Percentiles rank a stretch among this genome's conserved stretches.
phyloP scores from a whole-genome alignment of 2,113 vertebrate species.

The Microcebus murinus region DNA sequence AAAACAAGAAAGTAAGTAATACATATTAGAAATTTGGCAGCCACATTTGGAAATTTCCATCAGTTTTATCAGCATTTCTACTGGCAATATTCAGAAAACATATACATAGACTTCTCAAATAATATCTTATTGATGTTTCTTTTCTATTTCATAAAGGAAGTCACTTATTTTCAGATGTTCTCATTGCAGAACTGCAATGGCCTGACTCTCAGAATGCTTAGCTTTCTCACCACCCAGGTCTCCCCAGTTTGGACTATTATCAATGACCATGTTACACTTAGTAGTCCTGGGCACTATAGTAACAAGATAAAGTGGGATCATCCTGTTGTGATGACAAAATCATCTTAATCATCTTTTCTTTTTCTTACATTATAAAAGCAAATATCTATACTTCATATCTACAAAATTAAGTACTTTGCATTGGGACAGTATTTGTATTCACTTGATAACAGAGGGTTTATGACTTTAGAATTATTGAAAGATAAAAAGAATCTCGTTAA shows the following conservation, averaged over 20 bases:
- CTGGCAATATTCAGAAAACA: slow-evolving; percentile 44
- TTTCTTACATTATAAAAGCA: slow-evolving; percentile 59
- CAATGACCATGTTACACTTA: neutral
- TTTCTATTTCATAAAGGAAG: neutral
- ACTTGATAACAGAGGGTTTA: slow-evolving; percentile 43
- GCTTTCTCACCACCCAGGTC: slow-evolving; percentile 14
- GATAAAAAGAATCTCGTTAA: neutral
- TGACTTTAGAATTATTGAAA: slow-evolving; percentile 35
- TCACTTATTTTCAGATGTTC: neutral
- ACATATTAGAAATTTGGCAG: neutral
- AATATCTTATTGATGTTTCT: neutral
- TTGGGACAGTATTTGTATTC: slow-evolving; percentile 59
- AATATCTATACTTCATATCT: slow-evolving; percentile 45
- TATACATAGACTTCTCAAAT: neutral
- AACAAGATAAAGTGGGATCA: slow-evolving; percentile 50
- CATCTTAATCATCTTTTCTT: slow-evolving; percentile 46
- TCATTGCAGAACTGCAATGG: neutral
- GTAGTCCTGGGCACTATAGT: rapidly evolving
- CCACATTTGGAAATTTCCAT: slow-evolving; percentile 43
- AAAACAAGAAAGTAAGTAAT: slow-evolving; percentile 45
- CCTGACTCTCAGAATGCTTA: slow-evolving; percentile 29
- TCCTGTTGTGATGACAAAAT: slow-evolving; percentile 55
- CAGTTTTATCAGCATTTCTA: slow-evolving; percentile 6
- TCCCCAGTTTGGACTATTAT: slow-evolving; percentile 19
- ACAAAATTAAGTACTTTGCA: neutral